Conservation (phyloP, 2,113 vertebrate species). For the Actenoides hombroni region DNA sequence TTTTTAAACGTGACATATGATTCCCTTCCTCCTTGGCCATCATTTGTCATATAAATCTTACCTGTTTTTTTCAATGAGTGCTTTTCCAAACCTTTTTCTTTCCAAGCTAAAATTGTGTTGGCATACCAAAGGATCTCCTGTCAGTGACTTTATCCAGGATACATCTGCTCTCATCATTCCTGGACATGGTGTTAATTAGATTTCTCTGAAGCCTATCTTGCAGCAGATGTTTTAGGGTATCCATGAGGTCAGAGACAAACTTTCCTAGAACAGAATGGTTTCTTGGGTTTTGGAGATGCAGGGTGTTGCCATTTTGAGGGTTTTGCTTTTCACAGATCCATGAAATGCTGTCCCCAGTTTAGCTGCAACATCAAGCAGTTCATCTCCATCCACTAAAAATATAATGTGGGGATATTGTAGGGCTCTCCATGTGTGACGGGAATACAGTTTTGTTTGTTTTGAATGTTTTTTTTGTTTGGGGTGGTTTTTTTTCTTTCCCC, state of each 20-base stretch:
- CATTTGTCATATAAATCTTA: neutral
- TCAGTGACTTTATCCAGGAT: slow-evolving; percentile 15
- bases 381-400: neutral
- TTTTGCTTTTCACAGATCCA: neutral
- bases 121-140: slow-evolving; percentile 25
- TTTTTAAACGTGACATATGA: neutral
- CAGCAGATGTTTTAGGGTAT: slow-evolving; percentile 23
- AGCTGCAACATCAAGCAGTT: neutral
- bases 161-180: neutral
- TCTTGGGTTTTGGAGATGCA: neutral
- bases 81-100: neutral
- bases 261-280: neutral
- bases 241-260: neutral
- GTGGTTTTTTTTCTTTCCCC: fast-evolving
- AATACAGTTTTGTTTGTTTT: neutral
- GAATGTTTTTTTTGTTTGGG: neutral
- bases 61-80: neutral
- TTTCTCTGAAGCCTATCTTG: slow-evolving; percentile 39
- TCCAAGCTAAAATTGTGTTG: neutral
- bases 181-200: slow-evolving; percentile 16
- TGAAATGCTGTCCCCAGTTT: neutral
- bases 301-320: neutral
- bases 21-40: neutral
- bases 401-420: neutral
- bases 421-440: neutral